Evolutionary conservation across 2,113 vertebrate species (phyloP).

Genomic region (Pteropus alecto): DNA sequence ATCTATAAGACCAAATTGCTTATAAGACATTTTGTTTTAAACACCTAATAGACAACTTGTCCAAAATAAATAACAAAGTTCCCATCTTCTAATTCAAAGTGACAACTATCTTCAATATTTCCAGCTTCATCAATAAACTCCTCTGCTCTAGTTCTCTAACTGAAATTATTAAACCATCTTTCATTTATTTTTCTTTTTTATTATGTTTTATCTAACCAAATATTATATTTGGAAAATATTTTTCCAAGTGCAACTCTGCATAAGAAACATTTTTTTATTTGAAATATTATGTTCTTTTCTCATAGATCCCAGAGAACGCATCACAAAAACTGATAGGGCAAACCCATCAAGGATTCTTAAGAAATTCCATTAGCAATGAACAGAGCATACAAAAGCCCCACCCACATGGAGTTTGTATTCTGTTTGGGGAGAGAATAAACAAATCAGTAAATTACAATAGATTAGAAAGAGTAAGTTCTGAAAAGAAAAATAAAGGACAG

Average conservation of each 20-base stretch:
- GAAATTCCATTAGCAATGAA: neutral
- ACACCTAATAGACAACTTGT: neutral
- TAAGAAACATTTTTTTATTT: neutral
- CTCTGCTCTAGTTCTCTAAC: neutral
- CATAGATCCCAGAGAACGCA: neutral
- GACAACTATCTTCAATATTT: neutral
- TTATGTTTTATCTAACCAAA: neutral
- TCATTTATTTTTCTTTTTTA: neutral
- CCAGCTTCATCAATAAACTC: neutral
- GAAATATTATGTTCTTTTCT: neutral
- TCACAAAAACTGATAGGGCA: neutral
- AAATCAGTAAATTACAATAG: neutral
- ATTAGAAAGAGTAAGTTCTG: neutral
- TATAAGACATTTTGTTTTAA: slow-evolving; percentile 19
- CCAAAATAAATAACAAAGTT: neutral
- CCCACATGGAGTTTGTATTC: neutral
- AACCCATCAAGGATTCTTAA: neutral
- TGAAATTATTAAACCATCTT: neutral
- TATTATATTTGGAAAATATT: neutral
- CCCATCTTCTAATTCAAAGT: neutral
- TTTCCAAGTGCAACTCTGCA: neutral
- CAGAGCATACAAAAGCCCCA: neutral
- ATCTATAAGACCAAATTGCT: neutral
- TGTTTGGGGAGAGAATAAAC: neutral
- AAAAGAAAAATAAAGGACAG: neutral